Base-by-base conservation (phyloP, 2,888 invertebrate genomes). In the Epinotia demarniana region DNA sequence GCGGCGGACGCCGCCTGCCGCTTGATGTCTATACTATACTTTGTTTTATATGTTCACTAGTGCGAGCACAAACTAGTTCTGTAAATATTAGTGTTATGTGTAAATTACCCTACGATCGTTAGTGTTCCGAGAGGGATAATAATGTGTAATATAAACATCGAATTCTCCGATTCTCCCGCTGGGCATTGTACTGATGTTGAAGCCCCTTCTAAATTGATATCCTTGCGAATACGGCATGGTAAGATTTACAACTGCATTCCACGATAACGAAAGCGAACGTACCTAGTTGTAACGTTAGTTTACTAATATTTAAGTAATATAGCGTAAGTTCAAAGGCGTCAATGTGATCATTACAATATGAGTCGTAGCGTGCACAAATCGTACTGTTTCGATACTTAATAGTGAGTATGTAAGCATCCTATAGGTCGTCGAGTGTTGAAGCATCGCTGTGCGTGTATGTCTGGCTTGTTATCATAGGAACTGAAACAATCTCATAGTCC, bases 71-170 rank as follows among this genome's bases (percentile, higher is more conserved):
- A 92, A 93, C 90, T 92, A 90, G 89, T 85, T 88, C 63, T 94
- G 93, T 93, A 93, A 82, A 94, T 94, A 93, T 89, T 93, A 93
- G 93, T 88, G 87, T 91, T 90, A 92, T 86, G 84, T 93, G 92
- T 93, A 93, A 89, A 93, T 90, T 92, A 89, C 84, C 86, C 85
- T 87, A 86, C 82, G 79, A 82, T 86, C 81, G 82, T 87, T 90
- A 91, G 89, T 85, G 86, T 89, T 88, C 87, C 87, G 80, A 86
- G 86, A 87, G 86, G 81, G 84, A 85, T 84, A 84, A 84, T 74
- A 70, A 46, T 66, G 70, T 92, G 90, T 92, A 90, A 89, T 87
- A 90, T 90, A 90, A 88, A 91, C 92, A 92, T 93, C 92, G 93
- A 93, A 93, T 89, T 87, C 86, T 87, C 87, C 82, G 85, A 88